Base-by-base conservation (phyloP, 2,797 vertebrate species). In the Ptychobarbus kaznakovi region DNA sequence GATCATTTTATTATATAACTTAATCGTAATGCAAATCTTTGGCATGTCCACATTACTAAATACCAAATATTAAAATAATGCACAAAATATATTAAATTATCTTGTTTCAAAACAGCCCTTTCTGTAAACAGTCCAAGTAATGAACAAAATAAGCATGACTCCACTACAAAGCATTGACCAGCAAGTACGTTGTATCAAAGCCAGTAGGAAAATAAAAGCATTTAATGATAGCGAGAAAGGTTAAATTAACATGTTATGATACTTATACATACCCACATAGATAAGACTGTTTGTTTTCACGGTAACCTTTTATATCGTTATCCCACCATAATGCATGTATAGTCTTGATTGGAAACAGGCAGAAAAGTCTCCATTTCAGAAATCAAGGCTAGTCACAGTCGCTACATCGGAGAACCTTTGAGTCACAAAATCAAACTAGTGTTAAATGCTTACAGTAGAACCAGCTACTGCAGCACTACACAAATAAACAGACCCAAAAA, bases 51-150 rank as follows among this genome's bases (percentile, higher is more conserved):
- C 91, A 87, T 91, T 92, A 91, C 88, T 92, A 91, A 90, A 92
- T 91, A 90, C 85, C 88, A 90, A 90, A 90, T 83, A 94, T 94
- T 95, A 92, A 94, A 95, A 96, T 94, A 96, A 95, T 95, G 93
- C 94, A 96, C 92, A 95, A 97, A 97, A 98, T 98, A 99, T 98
- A 99, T 99, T 98, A 99, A 96, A 93, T 94, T 95, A 92, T 95
- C 91, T 93, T 95, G 94, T 95, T 94, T 95, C 92, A 93, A 89
- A 94, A 95, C 90, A 95, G 94, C 92, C 90, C 92, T 93, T 95
- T 95, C 94, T 98, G 97, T 98, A 98, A 99, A 98, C 97, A 93
- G 94, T 96, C 95, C 89, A 82, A 94, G 93, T 94, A 94, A 90
- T 87, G 80, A 96, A 93, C 73, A 92, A 89, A 89, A 90, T 86